These are phyloP conservation scores for Melanotaenia nigrans DNA, from an alignment of 2,797 vertebrate genomes.

Conservation along the genomic window DNA sequence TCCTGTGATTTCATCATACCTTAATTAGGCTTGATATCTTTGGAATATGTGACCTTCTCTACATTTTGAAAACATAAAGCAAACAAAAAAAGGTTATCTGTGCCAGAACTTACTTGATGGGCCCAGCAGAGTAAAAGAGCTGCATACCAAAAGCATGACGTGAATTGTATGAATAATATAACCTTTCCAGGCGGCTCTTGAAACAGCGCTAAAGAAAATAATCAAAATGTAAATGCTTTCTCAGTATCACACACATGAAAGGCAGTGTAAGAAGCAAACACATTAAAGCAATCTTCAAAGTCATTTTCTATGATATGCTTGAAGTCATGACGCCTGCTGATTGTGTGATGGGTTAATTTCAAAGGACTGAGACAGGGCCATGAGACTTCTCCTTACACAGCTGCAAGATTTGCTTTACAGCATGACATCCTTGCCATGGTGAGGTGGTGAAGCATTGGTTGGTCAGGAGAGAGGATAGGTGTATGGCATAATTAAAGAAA, in stretches of 20 bases:
- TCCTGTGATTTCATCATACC: no score
- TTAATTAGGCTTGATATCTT: background rate
- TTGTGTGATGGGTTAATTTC: conserved; percentile 58
- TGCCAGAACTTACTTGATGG: background rate
- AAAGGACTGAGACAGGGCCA: conserved; percentile 43
- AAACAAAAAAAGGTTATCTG: background rate
- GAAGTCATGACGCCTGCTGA: conserved; percentile 49
- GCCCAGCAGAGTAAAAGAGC: background rate
- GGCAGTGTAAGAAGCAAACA: conserved; percentile 33
- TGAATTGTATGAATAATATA: conserved; percentile 34
- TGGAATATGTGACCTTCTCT: background rate
- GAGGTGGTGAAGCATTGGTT: conserved; percentile 12
- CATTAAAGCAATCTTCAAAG: conserved; percentile 64
- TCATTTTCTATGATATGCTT: conserved; percentile 30
- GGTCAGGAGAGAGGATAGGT: background rate
- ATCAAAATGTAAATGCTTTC: conserved; percentile 64
- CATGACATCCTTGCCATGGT: conserved; percentile 34
- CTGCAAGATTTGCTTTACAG: conserved; percentile 18
- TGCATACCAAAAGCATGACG: conserved; percentile 1
- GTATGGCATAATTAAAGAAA: conserved; percentile 20
- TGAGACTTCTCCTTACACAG: conserved; percentile 36
- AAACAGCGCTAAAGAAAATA: conserved; percentile 47
- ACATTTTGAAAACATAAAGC: no score
- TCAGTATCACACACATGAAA: conserved; percentile 56
- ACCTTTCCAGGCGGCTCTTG: conserved; percentile 23